phyloP scores from a whole-genome alignment of 2,113 vertebrate genomes.

The Poecilia latipinna region DNA sequence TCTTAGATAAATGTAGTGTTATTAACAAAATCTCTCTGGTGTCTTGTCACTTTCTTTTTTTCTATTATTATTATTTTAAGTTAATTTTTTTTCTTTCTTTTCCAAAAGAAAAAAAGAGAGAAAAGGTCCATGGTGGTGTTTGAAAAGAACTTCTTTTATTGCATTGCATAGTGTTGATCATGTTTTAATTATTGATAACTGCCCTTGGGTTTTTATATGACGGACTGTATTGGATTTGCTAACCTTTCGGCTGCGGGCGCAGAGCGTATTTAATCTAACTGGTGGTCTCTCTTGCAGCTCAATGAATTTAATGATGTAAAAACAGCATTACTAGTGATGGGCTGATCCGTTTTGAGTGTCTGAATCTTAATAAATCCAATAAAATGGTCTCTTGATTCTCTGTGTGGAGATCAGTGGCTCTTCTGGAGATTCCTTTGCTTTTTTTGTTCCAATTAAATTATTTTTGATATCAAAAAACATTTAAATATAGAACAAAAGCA shows the following conservation, averaged over 20 bases:
- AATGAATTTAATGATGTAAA: conserved; percentile 74
- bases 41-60: conserved; percentile 74
- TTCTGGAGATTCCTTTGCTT: not conserved
- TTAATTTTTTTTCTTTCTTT: not conserved
- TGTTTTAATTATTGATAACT: conserved; percentile 73
- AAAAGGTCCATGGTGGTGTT: conserved; percentile 69
- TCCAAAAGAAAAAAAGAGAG: conserved; percentile 38
- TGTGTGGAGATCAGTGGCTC: not conserved
- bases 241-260: conserved; percentile 62
- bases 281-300: conserved; percentile 65
- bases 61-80: not conserved
- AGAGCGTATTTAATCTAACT: conserved; percentile 69
- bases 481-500: too few relatives aligned
- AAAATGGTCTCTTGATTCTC: conserved; percentile 70
- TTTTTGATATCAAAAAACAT: too few relatives aligned
- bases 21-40: conserved; percentile 78
- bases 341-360: conserved; percentile 79
- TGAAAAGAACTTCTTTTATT: conserved; percentile 73
- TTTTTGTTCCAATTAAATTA: too few relatives aligned
- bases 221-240: conserved; percentile 70
- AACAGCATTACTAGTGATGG: conserved; percentile 78
- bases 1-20: conserved; percentile 86
- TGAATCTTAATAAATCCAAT: conserved; percentile 81
- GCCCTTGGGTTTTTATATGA: conserved; percentile 76
- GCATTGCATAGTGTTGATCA: conserved; percentile 81